These are phyloP conservation scores for Oxytorus armatus DNA, from an alignment of 2,888 invertebrate genomes.

Conservation along the genomic window DNA sequence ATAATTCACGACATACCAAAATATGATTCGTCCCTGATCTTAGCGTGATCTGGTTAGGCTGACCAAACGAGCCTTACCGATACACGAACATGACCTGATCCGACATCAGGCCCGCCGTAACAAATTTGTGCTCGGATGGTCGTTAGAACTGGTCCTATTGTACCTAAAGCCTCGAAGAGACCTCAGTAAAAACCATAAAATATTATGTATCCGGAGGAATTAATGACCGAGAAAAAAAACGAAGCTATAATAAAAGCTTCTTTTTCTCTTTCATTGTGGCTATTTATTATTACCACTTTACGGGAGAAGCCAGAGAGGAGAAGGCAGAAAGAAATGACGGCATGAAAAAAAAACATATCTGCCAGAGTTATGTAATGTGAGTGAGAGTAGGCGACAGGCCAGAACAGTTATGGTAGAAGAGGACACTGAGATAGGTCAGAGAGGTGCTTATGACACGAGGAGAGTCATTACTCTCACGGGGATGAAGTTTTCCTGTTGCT, in stretches of 20 bases:
- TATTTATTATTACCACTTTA: conserved; percentile 42
- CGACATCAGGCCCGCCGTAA: too few species aligned
- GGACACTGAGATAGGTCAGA: conserved; percentile 36
- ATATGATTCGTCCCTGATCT: too few species aligned
- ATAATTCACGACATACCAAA: too few species aligned
- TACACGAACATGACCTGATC: too few species aligned
- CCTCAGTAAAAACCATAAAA: conserved; percentile 14
- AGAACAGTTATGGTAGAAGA: conserved; percentile 5
- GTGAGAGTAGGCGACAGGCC: conserved; percentile 3
- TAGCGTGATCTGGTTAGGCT: too few species aligned
- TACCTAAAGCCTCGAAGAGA: background rate
- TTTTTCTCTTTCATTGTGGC: conserved; percentile 14
- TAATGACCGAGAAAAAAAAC: conserved; percentile 11
- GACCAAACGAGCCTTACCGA: too few species aligned
- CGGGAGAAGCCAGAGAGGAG: conserved; percentile 5
- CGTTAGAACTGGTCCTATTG: background rate
- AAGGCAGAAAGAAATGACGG: too few species aligned
- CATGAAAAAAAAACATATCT: conserved; percentile 6
- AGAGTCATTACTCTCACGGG: conserved; percentile 42
- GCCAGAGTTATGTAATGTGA: conserved; percentile 15
- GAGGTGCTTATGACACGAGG: conserved; percentile 38
- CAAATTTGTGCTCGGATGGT: too few species aligned
- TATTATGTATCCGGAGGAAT: conserved; percentile 40
- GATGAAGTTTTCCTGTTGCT: background rate
- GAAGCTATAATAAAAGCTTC: conserved; percentile 7